Evolutionary conservation across 2,888 invertebrate species (phyloP).

Genomic region (Lottia scabra): DNA sequence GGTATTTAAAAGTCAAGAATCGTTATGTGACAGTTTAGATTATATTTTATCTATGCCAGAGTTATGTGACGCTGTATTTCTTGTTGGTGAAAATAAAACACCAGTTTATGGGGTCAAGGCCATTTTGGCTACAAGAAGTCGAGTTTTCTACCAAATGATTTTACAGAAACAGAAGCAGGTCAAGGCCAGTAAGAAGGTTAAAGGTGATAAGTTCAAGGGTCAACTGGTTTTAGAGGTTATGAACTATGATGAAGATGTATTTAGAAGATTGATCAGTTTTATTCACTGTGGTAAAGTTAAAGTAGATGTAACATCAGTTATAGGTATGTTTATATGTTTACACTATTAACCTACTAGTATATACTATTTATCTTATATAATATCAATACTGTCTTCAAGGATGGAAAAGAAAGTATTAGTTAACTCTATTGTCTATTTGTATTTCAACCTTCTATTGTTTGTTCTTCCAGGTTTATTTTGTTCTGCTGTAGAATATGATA

Average conservation of each 20-base stretch:
- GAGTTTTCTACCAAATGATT: not conserved
- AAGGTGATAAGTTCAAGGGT: not conserved
- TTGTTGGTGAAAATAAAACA: not conserved
- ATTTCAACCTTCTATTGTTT: not conserved
- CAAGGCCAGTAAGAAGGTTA: not conserved
- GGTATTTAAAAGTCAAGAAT: slow-evolving; percentile 1
- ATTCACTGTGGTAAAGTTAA: slow-evolving; percentile 4
- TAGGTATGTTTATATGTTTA: not conserved
- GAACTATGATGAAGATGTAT: not conserved
- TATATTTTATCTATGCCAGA: not conserved
- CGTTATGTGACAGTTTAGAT: not conserved
- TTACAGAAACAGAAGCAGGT: not conserved
- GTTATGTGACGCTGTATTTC: not conserved
- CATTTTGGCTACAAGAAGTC: not conserved
- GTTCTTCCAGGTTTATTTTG: not conserved
- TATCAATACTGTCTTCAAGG: too few relatives aligned
- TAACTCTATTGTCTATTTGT: too few relatives aligned
- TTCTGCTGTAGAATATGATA: not conserved
- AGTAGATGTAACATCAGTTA: not conserved
- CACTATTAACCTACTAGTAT: too few relatives aligned
- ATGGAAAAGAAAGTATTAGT: too few relatives aligned
- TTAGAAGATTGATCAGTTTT: not conserved
- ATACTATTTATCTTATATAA: too few relatives aligned
- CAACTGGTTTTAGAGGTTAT: not conserved
- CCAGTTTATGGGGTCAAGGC: not conserved